phyloP scores from a whole-genome alignment of 1,140 invertebrate species.

The Eriocheir sinensis region DNA sequence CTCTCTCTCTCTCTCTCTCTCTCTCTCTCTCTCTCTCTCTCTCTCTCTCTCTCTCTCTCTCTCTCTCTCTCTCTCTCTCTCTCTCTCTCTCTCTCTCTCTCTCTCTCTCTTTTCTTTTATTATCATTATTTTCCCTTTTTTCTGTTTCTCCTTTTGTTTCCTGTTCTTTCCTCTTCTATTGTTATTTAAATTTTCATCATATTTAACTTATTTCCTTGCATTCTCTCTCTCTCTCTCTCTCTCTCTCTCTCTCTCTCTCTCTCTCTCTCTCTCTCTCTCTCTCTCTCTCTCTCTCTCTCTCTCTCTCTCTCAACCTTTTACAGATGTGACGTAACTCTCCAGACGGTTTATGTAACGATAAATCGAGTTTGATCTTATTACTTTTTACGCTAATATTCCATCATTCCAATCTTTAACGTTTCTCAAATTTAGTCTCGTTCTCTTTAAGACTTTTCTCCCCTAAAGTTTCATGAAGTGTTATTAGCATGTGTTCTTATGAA shows the following conservation, averaged over 20 bases:
- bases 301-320: too few relatives aligned
- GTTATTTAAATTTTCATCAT: not conserved
- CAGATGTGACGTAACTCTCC: too few relatives aligned
- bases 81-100: slow-evolving; percentile 33
- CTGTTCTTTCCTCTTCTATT: not conserved
- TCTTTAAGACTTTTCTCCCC: too few relatives aligned
- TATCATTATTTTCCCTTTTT: not conserved
- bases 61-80: slow-evolving; percentile 29
- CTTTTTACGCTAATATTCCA: too few relatives aligned
- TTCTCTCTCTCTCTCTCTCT: slow-evolving; percentile 23
- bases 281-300: too few relatives aligned
- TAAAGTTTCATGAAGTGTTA: too few relatives aligned
- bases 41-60: too few relatives aligned
- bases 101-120: not conserved
- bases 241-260: slow-evolving; percentile 22
- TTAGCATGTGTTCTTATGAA: too few relatives aligned
- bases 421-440: too few relatives aligned
- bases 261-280: not conserved
- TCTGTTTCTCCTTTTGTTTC: not conserved
- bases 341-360: too few relatives aligned
- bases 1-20: slow-evolving; percentile 43
- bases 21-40: slow-evolving; percentile 35
- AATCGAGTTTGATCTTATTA: too few relatives aligned
- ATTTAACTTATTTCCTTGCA: not conserved
- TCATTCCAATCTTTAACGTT: too few relatives aligned